Evolutionary conservation across 23 tunicate genomes (phyloP).

Genomic region (Diplosoma virens): DNA sequence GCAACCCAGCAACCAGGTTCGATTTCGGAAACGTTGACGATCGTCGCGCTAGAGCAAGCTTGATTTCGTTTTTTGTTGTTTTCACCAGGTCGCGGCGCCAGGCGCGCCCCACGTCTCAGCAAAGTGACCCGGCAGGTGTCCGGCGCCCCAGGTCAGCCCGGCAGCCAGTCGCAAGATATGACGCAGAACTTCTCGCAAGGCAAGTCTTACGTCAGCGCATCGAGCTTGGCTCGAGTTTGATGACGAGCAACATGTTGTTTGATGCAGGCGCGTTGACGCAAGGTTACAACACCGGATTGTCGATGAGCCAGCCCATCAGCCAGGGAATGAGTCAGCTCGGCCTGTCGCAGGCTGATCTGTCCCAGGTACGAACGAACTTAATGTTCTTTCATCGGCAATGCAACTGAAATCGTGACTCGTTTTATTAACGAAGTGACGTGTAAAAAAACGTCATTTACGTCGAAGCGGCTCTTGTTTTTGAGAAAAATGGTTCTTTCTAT

Average conservation of each 20-base stretch:
- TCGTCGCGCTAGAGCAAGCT: not conserved
- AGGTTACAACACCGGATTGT: constrained; percentile 67
- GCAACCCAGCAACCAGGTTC: constrained; percentile 74
- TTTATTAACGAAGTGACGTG: too few species aligned
- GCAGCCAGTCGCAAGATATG: constrained; percentile 93
- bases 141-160: constrained; percentile 41
- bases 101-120: constrained; percentile 89
- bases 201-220: not conserved
- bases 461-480: too few species aligned
- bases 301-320: constrained; percentile 96
- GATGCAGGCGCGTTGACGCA: constrained; percentile 78
- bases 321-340: constrained; percentile 98
- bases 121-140: constrained; percentile 42
- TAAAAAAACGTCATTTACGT: too few species aligned
- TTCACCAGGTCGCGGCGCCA: constrained; percentile 56
- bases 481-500: too few species aligned
- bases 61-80: not conserved
- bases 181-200: constrained; percentile 98
- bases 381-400: too few species aligned
- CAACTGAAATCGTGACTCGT: too few species aligned
- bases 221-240: not conserved
- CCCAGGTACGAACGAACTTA: constrained; percentile 91
- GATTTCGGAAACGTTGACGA: not conserved
- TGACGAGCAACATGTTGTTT: not conserved
- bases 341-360: constrained; percentile 87